phyloP scores from a whole-genome alignment of 2,888 invertebrate genomes.

The Nysson spinosus region DNA sequence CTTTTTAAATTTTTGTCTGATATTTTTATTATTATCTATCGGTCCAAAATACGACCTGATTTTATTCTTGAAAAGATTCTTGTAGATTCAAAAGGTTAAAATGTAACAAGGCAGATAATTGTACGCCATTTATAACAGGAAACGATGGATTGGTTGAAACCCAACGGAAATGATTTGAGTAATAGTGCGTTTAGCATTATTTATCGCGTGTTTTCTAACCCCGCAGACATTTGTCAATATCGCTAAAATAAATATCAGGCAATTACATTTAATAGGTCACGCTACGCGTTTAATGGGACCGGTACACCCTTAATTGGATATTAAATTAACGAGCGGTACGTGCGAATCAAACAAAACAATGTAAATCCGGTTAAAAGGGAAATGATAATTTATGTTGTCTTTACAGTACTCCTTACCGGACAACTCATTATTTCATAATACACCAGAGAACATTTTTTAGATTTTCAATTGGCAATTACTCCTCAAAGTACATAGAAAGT shows the following conservation, averaged over 20 bases:
- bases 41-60: too few relatives aligned
- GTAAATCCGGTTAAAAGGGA: constrained; percentile 52
- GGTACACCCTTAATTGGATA: constrained; percentile 54
- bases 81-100: not conserved
- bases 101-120: too few relatives aligned
- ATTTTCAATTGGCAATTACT: not conserved
- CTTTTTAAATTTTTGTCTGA: too few relatives aligned
- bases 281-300: constrained; percentile 52
- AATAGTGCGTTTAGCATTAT: not conserved
- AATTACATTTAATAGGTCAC: constrained; percentile 50
- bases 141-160: not conserved
- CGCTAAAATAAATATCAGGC: constrained; percentile 41
- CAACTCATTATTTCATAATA: constrained; percentile 14
- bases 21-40: too few relatives aligned
- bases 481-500: not conserved
- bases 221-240: constrained; percentile 33
- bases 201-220: constrained; percentile 8
- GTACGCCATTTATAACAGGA: not conserved
- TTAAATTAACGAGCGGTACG: constrained; percentile 55
- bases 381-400: constrained; percentile 51
- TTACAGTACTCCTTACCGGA: too few relatives aligned
- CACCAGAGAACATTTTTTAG: constrained; percentile 25
- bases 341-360: constrained; percentile 54
- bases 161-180: not conserved
- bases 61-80: not conserved